These are phyloP conservation scores for Formicarius rufipectus DNA, from an alignment of 2,113 vertebrate species.

Conservation along the genomic window DNA sequence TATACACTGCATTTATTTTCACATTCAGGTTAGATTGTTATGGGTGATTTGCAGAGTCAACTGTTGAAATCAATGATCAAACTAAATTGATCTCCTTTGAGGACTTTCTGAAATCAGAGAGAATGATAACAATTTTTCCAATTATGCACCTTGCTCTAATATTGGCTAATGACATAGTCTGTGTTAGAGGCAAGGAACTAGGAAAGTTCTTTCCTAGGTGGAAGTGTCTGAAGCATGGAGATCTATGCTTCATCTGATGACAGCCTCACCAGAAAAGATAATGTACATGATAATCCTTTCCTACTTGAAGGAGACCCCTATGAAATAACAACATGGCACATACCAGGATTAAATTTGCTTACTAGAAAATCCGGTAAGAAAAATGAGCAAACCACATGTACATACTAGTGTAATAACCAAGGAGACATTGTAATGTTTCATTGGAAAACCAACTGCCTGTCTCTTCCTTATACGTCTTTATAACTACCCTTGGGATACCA, in stretches of 20 bases:
- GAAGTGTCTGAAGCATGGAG: neutral
- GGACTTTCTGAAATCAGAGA: neutral
- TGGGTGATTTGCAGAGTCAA: neutral
- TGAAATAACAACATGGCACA: neutral
- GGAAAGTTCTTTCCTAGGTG: neutral
- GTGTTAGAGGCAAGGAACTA: neutral
- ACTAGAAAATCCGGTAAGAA: neutral
- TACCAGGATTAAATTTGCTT: neutral
- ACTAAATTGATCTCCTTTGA: neutral
- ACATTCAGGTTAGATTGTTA: neutral
- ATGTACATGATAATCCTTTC: rapidly evolving
- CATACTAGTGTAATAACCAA: neutral
- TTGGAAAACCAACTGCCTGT: neutral
- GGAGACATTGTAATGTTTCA: neutral
- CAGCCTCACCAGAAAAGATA: neutral
- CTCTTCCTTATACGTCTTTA: neutral
- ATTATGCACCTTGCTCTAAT: neutral
- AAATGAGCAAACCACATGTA: neutral
- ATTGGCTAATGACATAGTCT: neutral
- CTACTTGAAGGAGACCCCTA: neutral
- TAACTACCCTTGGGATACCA: neutral
- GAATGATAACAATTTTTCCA: neutral
- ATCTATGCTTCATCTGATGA: neutral
- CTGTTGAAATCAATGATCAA: neutral
- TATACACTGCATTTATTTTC: neutral